A percentile compares a stretch with the other conserved stretches of the same genome.
phyloP scores from a whole-genome alignment of 2,888 invertebrate species.

The Nesidiocoris tenuis region DNA sequence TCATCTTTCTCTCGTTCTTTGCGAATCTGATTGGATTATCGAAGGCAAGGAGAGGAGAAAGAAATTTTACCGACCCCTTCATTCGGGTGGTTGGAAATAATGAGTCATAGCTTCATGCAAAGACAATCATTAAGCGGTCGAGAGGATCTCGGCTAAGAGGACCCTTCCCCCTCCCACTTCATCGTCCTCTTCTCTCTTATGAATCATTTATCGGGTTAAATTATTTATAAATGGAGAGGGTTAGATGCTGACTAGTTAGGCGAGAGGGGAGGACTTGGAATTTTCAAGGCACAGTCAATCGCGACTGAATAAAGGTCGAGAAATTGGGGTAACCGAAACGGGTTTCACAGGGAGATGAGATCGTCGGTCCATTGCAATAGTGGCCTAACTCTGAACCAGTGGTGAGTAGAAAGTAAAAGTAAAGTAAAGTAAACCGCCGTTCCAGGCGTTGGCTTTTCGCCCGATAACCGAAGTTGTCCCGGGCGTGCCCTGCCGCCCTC shows the following conservation, averaged over 20 bases:
- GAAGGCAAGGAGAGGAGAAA: conserved; percentile 8
- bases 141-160: conserved; percentile 5
- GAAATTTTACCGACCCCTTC: conserved; percentile 26
- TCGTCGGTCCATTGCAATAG: too few species aligned
- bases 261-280: too few species aligned
- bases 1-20: conserved; percentile 3
- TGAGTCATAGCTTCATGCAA: conserved; percentile 39
- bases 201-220: not conserved
- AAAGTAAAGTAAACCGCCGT: too few species aligned
- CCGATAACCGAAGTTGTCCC: too few species aligned
- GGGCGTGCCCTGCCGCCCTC: too few species aligned
- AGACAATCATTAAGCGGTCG: conserved; percentile 33
- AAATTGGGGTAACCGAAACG: too few species aligned
- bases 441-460: too few species aligned
- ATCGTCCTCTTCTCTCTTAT: conserved; percentile 8
- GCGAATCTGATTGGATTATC: conserved; percentile 31
- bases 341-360: too few species aligned
- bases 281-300: too few species aligned
- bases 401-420: too few species aligned
- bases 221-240: not conserved
- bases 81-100: conserved; percentile 24
- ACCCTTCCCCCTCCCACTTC: not conserved
- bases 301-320: too few species aligned
- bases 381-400: too few species aligned
- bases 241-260: not conserved